Percentiles rank a stretch among this genome's conserved stretches.
phyloP scores from a whole-genome alignment of 1,140 invertebrate genomes.

The Apis florea region DNA sequence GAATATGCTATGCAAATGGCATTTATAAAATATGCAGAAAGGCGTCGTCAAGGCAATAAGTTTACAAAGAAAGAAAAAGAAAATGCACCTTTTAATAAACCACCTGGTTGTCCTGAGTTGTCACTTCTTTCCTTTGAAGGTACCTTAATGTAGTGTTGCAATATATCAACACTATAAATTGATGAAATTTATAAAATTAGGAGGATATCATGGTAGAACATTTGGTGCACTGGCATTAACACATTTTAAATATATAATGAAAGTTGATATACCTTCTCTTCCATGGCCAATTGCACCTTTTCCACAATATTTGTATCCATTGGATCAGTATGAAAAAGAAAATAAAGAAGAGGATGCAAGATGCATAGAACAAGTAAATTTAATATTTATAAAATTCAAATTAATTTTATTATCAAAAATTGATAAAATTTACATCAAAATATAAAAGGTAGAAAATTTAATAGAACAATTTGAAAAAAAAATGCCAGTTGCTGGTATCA shows the following conservation, averaged over 20 bases:
- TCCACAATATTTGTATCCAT: conserved; percentile 32
- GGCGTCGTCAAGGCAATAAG: not conserved
- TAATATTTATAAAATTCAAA: not conserved
- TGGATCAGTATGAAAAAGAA: conserved; percentile 30
- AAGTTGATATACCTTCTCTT: conserved; percentile 37
- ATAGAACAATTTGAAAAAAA: conserved; percentile 24
- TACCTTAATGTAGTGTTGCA: not conserved
- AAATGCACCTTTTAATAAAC: conserved; percentile 24
- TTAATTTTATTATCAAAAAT: not conserved
- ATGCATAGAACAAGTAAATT: conserved; percentile 33
- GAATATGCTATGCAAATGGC: conserved; percentile 40
- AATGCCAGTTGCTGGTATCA: conserved; percentile 33
- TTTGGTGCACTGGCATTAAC: conserved; percentile 38
- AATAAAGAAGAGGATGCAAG: conserved; percentile 34
- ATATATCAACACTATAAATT: not conserved
- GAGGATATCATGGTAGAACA: conserved; percentile 43
- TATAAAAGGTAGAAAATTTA: conserved; percentile 34
- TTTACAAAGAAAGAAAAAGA: conserved; percentile 34
- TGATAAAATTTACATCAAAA: not conserved
- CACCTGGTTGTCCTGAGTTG: conserved; percentile 40
- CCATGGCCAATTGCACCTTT: conserved; percentile 42
- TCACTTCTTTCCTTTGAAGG: conserved; percentile 41
- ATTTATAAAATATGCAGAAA: conserved; percentile 45
- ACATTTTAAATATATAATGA: conserved; percentile 31
- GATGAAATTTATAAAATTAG: conserved; percentile 28